Evolutionary conservation across 2,797 vertebrate genomes (phyloP).

Genomic region (Macropus fuliginosus): DNA sequence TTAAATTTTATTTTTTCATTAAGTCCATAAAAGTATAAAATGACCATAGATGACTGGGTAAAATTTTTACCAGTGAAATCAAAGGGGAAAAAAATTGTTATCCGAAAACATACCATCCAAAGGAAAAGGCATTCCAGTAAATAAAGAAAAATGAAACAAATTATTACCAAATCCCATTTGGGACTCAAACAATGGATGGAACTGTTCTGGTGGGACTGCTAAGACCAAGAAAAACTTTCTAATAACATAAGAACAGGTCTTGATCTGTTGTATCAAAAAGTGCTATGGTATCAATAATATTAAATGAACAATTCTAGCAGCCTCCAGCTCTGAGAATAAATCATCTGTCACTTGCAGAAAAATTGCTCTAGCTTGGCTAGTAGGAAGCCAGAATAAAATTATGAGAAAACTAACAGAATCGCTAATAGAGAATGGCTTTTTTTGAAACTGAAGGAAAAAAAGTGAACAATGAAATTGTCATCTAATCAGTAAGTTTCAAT

Average conservation of each 20-base stretch:
- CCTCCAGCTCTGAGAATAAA: slow-evolving; percentile 66
- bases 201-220: slow-evolving; percentile 1
- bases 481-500: neutral
- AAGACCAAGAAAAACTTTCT: slow-evolving; percentile 55
- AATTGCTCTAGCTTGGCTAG: slow-evolving; percentile 29
- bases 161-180: slow-evolving; percentile 5
- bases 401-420: slow-evolving; percentile 40
- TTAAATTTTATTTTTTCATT: neutral
- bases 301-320: slow-evolving; percentile 73
- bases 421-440: slow-evolving; percentile 26
- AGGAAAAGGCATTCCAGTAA: slow-evolving; percentile 51
- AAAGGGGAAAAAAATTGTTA: slow-evolving; percentile 49
- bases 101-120: neutral
- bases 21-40: neutral
- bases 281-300: slow-evolving; percentile 65
- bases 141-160: slow-evolving; percentile 74
- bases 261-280: slow-evolving; percentile 52
- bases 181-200: slow-evolving; percentile 48
- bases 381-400: neutral
- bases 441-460: neutral
- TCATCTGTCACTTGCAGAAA: slow-evolving; percentile 58
- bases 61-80: slow-evolving; percentile 27
- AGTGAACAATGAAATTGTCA: neutral
- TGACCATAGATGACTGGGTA: slow-evolving; percentile 22
- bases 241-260: slow-evolving; percentile 65